Conservation (phyloP, 2,888 invertebrate genomes). For the Microdon myrmicae region DNA sequence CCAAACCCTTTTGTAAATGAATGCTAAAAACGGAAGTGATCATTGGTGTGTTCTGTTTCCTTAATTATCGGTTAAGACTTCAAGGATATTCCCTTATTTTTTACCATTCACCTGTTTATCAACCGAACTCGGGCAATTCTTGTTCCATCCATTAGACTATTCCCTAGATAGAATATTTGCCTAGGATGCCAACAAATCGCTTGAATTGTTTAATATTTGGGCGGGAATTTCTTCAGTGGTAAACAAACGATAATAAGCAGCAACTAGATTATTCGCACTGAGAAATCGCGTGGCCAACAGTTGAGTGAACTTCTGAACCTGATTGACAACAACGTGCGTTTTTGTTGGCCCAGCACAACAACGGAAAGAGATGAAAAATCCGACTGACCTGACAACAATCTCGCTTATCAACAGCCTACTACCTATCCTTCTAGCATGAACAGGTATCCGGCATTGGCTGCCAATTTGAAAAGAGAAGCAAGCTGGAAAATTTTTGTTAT, state of each 20-base stretch:
- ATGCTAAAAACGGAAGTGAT: too few species aligned
- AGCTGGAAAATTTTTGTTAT: constrained; percentile 16
- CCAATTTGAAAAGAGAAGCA: constrained; percentile 28
- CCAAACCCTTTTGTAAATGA: too few species aligned
- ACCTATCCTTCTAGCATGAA: constrained; percentile 3
- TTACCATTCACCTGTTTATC: too few species aligned
- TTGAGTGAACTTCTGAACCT: constrained; percentile 52
- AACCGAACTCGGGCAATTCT: too few species aligned
- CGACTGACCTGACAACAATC: constrained; percentile 41
- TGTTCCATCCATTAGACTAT: too few species aligned
- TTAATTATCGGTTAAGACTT: too few species aligned
- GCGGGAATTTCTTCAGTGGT: too few species aligned
- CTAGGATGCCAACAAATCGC: too few species aligned
- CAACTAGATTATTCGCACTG: constrained; percentile 45
- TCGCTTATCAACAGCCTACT: constrained; percentile 18
- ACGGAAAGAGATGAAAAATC: constrained; percentile 34
- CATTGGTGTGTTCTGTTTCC: too few species aligned
- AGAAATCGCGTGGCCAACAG: constrained; percentile 6
- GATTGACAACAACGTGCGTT: constrained; percentile 52
- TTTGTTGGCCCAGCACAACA: constrained; percentile 13
- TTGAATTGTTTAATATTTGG: constrained; percentile 22
- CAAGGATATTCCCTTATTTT: too few species aligned
- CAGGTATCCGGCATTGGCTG: constrained; percentile 14
- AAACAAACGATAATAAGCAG: constrained; percentile 42
- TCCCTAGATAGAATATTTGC: too few species aligned